phyloP scores from a whole-genome alignment of 2,888 invertebrate genomes.

The Cheilosia pagana region DNA sequence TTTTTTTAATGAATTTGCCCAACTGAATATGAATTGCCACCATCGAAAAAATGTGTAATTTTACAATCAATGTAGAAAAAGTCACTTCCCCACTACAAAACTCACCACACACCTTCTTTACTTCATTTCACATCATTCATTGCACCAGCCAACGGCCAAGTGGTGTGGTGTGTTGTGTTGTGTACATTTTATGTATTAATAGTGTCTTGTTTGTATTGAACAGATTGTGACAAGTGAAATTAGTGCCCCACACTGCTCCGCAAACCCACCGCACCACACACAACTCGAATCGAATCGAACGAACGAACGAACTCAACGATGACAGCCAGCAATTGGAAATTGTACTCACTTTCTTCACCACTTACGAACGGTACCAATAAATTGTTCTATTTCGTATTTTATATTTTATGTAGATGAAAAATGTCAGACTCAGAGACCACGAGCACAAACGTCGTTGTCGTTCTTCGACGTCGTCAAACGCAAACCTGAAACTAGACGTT shows the following conservation, averaged over 20 bases:
- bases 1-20: constrained; percentile 21
- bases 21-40: constrained; percentile 12
- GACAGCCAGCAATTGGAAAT: constrained; percentile 27
- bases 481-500: constrained; percentile 55
- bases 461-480: constrained; percentile 55
- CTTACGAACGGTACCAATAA: constrained; percentile 7
- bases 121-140: constrained; percentile 69
- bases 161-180: constrained; percentile 33
- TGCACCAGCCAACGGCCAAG: constrained; percentile 48
- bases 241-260: constrained; percentile 18
- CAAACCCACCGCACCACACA: constrained; percentile 7
- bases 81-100: constrained; percentile 42
- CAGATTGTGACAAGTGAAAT: constrained; percentile 68
- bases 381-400: constrained; percentile 31
- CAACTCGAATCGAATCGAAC: neutral
- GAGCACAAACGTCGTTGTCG: constrained; percentile 42
- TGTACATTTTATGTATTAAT: constrained; percentile 55
- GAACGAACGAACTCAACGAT: neutral
- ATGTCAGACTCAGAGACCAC: constrained; percentile 10
- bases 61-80: constrained; percentile 41
- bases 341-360: constrained; percentile 51
- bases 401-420: constrained; percentile 44
- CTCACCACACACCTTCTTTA: constrained; percentile 62
- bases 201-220: constrained; percentile 50
- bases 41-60: constrained; percentile 49